Base-by-base conservation (phyloP, 2,113 vertebrate genomes). In the Willisornis vidua region DNA sequence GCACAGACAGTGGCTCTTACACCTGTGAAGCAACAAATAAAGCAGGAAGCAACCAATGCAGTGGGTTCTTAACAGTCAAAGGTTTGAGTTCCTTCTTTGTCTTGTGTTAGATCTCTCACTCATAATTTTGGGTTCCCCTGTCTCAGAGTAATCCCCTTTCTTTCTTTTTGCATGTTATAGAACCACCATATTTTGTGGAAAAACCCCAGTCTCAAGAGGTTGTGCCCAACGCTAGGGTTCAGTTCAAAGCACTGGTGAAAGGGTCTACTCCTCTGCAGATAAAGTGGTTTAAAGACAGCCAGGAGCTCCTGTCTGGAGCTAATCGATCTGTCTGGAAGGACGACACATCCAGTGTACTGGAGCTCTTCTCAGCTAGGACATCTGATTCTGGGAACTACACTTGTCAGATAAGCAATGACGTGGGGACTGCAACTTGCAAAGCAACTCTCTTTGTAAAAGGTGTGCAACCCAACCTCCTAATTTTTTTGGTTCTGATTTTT, bases 261-360 rank as follows among this genome's bases (percentile, higher is more conserved):
- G 99, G 99, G 58, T 99, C 99, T 6, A 97, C 98, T 15, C 99
- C 99, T 33, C 95, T 99, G 94, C 98, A 98, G 54, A 99, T 99
- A 92, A 99, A 99, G 83, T 99, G 99, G 99, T 99, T 99, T 98
- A 99, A 99, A 97, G 98, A 99, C 93, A 98, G 98, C 96, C 99
- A 99, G 89, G 99, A 99, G 93, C 95, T 99, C 78, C 91, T 98
- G 49, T 98, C 99, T 3, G 98, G 98, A 48, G 97, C 98, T 3
- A 98, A 98, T 96, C 98, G 98, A 94, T 98, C 97, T 4, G 97
- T 99, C 87, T 98, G 98, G 96, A 99, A 99, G 96, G 99, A 99
- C 10, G 98, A 99, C 89, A 98, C 98, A 10, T 99, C 99, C 45
- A 99, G 98, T 90, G 97, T 98, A 24, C 95, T 99, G 87, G 99